A percentile compares a stretch with the other conserved stretches of the same genome.
These are phyloP conservation scores for Bembecia ichneumoniformis DNA, from an alignment of 2,888 invertebrate genomes.

Conservation along the genomic window DNA sequence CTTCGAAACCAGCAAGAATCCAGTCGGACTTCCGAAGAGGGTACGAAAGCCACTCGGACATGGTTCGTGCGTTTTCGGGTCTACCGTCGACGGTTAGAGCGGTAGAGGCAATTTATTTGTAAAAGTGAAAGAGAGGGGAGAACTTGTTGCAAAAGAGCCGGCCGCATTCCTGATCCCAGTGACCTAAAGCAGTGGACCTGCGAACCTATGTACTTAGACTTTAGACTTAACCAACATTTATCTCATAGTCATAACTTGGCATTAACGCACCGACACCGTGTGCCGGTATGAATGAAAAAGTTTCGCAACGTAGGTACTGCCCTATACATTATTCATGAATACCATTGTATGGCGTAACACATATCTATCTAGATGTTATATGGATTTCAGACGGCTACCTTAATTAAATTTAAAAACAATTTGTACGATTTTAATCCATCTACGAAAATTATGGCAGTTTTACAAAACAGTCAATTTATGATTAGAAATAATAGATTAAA, in stretches of 20 bases:
- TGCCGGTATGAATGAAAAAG: neutral
- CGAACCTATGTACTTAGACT: conserved; percentile 3
- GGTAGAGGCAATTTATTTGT: conserved; percentile 15
- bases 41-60: conserved; percentile 21
- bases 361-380: neutral
- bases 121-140: conserved; percentile 35
- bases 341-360: neutral
- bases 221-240: neutral
- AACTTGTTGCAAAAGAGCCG: conserved; percentile 66
- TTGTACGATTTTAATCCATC: no score
- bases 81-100: conserved; percentile 12
- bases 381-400: no score
- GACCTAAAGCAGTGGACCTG: conserved; percentile 48
- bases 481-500: no score
- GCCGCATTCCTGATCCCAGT: conserved; percentile 66
- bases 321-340: neutral
- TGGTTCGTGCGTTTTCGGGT: conserved; percentile 9
- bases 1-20: conserved; percentile 32
- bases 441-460: no score
- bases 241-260: neutral
- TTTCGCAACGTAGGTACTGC: neutral
- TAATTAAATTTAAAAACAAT: no score
- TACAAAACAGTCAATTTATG: no score
- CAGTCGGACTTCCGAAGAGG: conserved; percentile 48
- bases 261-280: neutral